Base-by-base conservation (phyloP, 2,888 invertebrate genomes). In the Panzeria rudis region DNA sequence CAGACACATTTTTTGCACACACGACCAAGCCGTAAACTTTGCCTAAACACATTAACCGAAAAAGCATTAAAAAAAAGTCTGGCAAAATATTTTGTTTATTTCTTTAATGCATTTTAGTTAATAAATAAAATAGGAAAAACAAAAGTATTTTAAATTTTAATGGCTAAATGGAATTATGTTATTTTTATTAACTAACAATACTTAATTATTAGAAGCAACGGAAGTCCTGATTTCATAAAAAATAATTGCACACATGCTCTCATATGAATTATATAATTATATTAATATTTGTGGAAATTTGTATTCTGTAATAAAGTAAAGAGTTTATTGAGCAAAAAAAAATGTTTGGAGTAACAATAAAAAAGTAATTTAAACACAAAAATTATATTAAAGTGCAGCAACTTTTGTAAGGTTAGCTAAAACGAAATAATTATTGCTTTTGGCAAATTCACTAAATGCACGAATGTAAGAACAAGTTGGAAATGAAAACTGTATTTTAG, bases 181-280 rank as follows among this genome's bases (percentile, higher is more conserved):
- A 23, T 47, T 68, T 25, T 47, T 75, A 20, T 38, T 38, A 41
- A 25, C 29, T 25, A 38, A 54, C 3, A 15, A 66, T 47, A 15
- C 23, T 38, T 23, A 56, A 29, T 15, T 35, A 54, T 54, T 54
- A 23, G 44, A n/a, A 77, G 56, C 47, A 77, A 47, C 44, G 76
- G 76, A 77, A 41, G 47, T 77, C 66, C 76, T 66, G 25, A 17
- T 44, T 66, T 68, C 44, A 75, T 75, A 64, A 75, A 64, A 38
- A 29, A 15, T 17, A 32, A 44, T 17, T 23, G 20, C 32, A 59
- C 11, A 20, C 11, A 20, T 13, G 3, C 35, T 35, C 35, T n/a
- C 47, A 32, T 4, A 11, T 32, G 3, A 6, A 23, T 25, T 50
- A 32, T 9, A 47, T 50, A 13, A 38, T 17, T 29, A 29, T 23